A percentile compares a stretch with the other conserved stretches of the same genome.
Conservation (phyloP, 2,888 invertebrate genomes). For the Diogma glabrata region DNA sequence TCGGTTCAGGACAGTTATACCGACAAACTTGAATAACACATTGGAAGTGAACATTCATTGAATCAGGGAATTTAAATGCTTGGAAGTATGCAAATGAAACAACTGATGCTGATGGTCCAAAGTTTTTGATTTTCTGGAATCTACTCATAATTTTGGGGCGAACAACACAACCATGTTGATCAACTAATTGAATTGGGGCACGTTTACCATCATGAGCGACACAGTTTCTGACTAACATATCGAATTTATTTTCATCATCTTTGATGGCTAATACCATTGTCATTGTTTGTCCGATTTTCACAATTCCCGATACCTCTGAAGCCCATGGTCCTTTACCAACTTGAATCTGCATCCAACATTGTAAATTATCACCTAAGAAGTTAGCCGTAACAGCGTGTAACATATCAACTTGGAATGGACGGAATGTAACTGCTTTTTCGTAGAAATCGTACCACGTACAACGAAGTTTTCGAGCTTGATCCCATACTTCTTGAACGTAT, state of each 20-base stretch:
- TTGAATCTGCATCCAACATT: constrained; percentile 97
- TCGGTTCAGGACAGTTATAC: constrained; percentile 86
- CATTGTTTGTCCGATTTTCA: constrained; percentile 94
- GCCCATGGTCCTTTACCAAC: constrained; percentile 96
- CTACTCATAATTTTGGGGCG: constrained; percentile 90
- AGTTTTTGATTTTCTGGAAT: constrained; percentile 93
- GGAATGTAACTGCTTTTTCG: constrained; percentile 87
- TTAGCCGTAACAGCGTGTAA: constrained; percentile 89
- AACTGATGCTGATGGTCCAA: constrained; percentile 86
- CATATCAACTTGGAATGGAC: constrained; percentile 94
- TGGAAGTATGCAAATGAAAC: constrained; percentile 94
- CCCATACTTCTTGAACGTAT: constrained; percentile 91
- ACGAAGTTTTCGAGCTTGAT: constrained; percentile 77
- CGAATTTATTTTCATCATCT: constrained; percentile 92
- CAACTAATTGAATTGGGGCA: constrained; percentile 84
- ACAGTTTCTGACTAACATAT: constrained; percentile 88
- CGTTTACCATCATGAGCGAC: constrained; percentile 91
- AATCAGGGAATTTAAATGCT: constrained; percentile 93
- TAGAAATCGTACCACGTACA: constrained; percentile 96
- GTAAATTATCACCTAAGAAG: constrained; percentile 88
- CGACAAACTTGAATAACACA: constrained; percentile 92
- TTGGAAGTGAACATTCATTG: constrained; percentile 95
- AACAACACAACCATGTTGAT: constrained; percentile 87
- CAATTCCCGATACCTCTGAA: constrained; percentile 90
- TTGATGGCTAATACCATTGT: constrained; percentile 94